These are phyloP conservation scores for Gnatocerus cornutus DNA, from an alignment of 2,888 invertebrate genomes.

Conservation along the genomic window DNA sequence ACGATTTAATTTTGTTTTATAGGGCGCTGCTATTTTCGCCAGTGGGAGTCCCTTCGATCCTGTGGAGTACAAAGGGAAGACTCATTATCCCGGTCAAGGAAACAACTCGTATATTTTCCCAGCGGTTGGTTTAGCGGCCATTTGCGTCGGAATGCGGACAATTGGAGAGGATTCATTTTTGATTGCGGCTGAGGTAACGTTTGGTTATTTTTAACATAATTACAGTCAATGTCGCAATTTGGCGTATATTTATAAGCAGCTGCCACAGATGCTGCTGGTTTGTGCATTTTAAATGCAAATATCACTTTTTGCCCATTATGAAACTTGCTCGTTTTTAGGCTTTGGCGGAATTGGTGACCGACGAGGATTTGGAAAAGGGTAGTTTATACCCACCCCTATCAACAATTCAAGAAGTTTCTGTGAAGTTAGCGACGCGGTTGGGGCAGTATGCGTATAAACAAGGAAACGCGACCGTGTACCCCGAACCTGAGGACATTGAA, in stretches of 20 bases:
- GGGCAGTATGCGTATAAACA: slow-evolving; percentile 87
- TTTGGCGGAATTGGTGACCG: slow-evolving; percentile 86
- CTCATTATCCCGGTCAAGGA: slow-evolving; percentile 94
- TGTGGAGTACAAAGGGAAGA: slow-evolving; percentile 85
- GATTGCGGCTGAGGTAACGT: slow-evolving; percentile 85
- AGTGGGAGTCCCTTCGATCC: slow-evolving; percentile 97
- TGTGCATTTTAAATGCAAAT: background rate
- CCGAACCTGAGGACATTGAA: slow-evolving; percentile 83
- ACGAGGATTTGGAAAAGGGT: slow-evolving; percentile 86
- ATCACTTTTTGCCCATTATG: background rate
- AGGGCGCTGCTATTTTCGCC: slow-evolving; percentile 95
- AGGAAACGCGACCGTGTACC: slow-evolving; percentile 84
- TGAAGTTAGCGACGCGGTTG: slow-evolving; percentile 87
- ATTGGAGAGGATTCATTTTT: slow-evolving; percentile 95
- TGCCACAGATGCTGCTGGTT: too few relatives aligned
- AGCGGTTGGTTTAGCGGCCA: slow-evolving; percentile 92
- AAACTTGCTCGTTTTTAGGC: slow-evolving; percentile 72
- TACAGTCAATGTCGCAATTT: too few relatives aligned
- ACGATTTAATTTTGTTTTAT: slow-evolving; percentile 44
- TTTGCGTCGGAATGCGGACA: slow-evolving; percentile 90
- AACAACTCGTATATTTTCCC: slow-evolving; percentile 99
- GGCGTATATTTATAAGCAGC: too few relatives aligned
- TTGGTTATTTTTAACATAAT: too few relatives aligned
- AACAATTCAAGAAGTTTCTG: slow-evolving; percentile 88
- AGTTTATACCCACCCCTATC: slow-evolving; percentile 93